These are phyloP conservation scores for Cosmia trapezina DNA, from an alignment of 2,888 invertebrate genomes.

Conservation along the genomic window DNA sequence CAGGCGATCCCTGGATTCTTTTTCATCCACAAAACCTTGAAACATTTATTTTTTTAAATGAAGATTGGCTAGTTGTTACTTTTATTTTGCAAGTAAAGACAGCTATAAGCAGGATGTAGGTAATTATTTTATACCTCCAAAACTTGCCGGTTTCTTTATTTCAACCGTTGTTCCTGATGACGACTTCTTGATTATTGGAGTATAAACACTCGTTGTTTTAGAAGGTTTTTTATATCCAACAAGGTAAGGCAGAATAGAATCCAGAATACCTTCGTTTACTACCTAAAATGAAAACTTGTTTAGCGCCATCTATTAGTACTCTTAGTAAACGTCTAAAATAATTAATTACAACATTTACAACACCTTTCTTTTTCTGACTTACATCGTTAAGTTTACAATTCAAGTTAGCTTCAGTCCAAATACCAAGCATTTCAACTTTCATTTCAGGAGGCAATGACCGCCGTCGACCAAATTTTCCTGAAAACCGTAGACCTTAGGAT, in stretches of 20 bases:
- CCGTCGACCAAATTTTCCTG: slow-evolving; percentile 74
- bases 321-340: not conserved
- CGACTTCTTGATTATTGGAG: slow-evolving; percentile 90
- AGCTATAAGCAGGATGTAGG: too few species aligned
- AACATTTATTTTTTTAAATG: slow-evolving; percentile 15
- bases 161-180: slow-evolving; percentile 77
- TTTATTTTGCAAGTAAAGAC: not conserved
- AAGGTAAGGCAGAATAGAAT: slow-evolving; percentile 95
- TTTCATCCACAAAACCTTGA: slow-evolving; percentile 85
- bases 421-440: slow-evolving; percentile 86
- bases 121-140: slow-evolving; percentile 79
- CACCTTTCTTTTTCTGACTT: slow-evolving; percentile 55
- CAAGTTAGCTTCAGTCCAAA: slow-evolving; percentile 88
- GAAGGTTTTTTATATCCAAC: slow-evolving; percentile 89
- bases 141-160: slow-evolving; percentile 88
- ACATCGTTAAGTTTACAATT: slow-evolving; percentile 89
- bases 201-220: slow-evolving; percentile 89
- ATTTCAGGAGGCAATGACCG: slow-evolving; percentile 79
- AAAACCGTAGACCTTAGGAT: slow-evolving; percentile 35
- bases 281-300: slow-evolving; percentile 87
- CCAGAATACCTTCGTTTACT: slow-evolving; percentile 95
- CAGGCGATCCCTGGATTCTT: slow-evolving; percentile 85
- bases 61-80: not conserved
- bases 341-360: not conserved
- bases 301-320: slow-evolving; percentile 74